Evolutionary conservation across 2,797 vertebrate genomes (phyloP).

Genomic region (Rhincodon typus): DNA sequence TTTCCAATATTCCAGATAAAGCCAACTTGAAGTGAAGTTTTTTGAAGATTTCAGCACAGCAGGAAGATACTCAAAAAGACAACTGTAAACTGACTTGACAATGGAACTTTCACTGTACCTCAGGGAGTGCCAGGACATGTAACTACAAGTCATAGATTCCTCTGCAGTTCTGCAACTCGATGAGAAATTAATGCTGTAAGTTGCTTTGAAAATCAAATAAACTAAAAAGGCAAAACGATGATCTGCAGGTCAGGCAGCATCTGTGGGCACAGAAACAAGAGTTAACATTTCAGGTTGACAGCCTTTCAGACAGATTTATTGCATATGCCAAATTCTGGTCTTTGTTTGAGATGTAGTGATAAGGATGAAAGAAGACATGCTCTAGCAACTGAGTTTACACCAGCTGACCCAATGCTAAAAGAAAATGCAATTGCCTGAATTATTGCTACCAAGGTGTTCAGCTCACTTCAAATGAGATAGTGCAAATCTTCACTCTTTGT

Average conservation of each 20-base stretch:
- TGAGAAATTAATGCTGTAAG: background rate
- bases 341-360: background rate
- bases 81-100: background rate
- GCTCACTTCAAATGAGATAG: too few species aligned
- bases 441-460: too few species aligned
- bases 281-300: background rate
- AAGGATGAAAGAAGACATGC: background rate
- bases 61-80: background rate
- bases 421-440: background rate
- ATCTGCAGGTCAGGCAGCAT: background rate
- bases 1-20: background rate
- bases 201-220: background rate
- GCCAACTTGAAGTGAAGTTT: background rate
- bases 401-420: background rate
- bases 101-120: background rate
- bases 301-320: too few species aligned
- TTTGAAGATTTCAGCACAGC: background rate
- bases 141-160: background rate
- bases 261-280: background rate
- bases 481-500: too few species aligned
- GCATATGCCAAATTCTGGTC: too few species aligned
- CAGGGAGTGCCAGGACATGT: background rate
- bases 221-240: background rate
- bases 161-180: background rate
- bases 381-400: background rate